A percentile compares a stretch with the other conserved stretches of the same genome.
These are phyloP conservation scores for Lutjanus argentimaculatus DNA, from an alignment of 2,797 vertebrate genomes.

Conservation along the genomic window DNA sequence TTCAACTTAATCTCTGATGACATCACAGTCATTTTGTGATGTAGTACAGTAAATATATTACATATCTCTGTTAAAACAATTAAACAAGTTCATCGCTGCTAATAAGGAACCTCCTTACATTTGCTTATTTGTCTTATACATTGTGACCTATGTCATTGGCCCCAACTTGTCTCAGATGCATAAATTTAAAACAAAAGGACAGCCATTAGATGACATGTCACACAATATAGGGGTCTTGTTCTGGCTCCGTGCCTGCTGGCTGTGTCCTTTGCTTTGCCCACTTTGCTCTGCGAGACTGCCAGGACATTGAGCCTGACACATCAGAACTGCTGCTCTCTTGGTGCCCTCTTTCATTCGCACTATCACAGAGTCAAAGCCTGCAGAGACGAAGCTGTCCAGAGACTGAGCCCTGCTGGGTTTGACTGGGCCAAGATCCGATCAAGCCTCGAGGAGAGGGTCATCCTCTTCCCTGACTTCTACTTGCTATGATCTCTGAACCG, in stretches of 20 bases:
- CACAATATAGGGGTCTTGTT: constrained; percentile 84
- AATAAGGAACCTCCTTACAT: constrained; percentile 45
- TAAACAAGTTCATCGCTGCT: constrained; percentile 34
- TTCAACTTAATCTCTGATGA: too few relatives aligned
- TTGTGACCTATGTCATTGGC: constrained; percentile 77
- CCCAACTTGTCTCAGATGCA: constrained; percentile 74
- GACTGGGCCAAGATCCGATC: constrained; percentile 89
- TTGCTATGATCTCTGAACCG: constrained; percentile 88
- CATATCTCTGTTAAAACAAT: background rate
- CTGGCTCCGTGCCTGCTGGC: constrained; percentile 84
- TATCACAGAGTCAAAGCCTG: constrained; percentile 87
- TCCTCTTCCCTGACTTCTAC: constrained; percentile 86
- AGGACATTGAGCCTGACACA: constrained; percentile 88
- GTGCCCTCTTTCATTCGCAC: constrained; percentile 87
- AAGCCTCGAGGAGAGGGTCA: constrained; percentile 88
- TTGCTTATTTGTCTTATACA: constrained; percentile 65
- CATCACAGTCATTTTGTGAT: too few relatives aligned
- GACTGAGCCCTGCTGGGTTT: constrained; percentile 84
- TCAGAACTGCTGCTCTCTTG: constrained; percentile 86
- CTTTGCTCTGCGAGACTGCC: constrained; percentile 84
- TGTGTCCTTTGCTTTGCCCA: constrained; percentile 87
- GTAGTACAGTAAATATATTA: too few relatives aligned
- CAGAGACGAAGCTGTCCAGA: constrained; percentile 86
- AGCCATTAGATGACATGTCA: constrained; percentile 86
- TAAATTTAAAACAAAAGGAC: constrained; percentile 84